Evolutionary conservation across 2,888 invertebrate species (phyloP).

Genomic region (Biston betularia): DNA sequence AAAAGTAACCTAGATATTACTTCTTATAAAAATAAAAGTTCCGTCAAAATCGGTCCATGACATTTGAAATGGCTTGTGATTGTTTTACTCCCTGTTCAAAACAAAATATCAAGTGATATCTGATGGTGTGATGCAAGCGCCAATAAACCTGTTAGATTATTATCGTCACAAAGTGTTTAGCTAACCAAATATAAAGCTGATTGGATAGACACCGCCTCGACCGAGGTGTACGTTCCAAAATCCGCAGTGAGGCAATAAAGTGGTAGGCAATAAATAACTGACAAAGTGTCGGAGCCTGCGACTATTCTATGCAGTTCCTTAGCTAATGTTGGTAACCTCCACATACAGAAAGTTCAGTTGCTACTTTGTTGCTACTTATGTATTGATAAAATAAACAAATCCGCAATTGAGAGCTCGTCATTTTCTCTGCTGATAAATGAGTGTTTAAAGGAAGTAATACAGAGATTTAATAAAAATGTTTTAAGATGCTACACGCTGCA

Average conservation of each 20-base stretch:
- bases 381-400: neutral
- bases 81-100: neutral
- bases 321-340: slow-evolving; percentile 30
- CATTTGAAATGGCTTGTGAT: no score
- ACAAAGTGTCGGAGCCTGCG: slow-evolving; percentile 58
- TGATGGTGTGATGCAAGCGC: neutral
- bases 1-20: no score
- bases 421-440: no score
- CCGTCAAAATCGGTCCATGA: no score
- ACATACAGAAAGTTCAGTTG: slow-evolving; percentile 11
- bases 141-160: slow-evolving; percentile 8
- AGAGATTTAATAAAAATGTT: no score
- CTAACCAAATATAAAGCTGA: slow-evolving; percentile 48
- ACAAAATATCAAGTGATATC: neutral
- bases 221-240: slow-evolving; percentile 51
- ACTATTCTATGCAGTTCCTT: slow-evolving; percentile 59
- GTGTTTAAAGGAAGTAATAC: no score
- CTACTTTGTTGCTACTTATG: neutral
- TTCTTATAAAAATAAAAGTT: no score
- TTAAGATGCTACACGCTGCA: no score
- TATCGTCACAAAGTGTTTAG: slow-evolving; percentile 25
- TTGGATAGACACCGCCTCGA: slow-evolving; percentile 53
- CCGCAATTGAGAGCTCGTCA: no score
- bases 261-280: slow-evolving; percentile 66
- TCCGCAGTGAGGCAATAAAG: slow-evolving; percentile 60